Base-by-base conservation (phyloP, 2,888 invertebrate species). In the Oeneis ivallda region DNA sequence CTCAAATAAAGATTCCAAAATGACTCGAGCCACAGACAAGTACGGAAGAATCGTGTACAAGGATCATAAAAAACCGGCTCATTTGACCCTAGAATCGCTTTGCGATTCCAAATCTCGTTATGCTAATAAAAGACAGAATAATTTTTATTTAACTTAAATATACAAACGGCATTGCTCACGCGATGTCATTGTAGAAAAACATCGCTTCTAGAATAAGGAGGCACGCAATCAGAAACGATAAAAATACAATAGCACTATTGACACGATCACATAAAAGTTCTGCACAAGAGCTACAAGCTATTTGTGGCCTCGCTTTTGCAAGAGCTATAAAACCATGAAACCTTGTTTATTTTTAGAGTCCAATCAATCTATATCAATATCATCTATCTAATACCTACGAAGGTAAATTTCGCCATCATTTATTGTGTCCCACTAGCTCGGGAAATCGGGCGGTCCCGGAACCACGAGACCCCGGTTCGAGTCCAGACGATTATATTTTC, bases 141-240 rank as follows among this genome's bases (percentile, higher is more conserved):
- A 61, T 65, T 64, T 71, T 63, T 59, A 34, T 62, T 63, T 49
- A 26, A 58, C 17, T 66, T 41, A 63, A 63, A 54, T 77, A 83
- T 81, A 79, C 79, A 78, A 81, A 82, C 78, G 78, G 76, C 75
- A 76, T 74, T 82, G 77, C 71, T 79, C 85, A 85, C 84, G 86
- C 87, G 79, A 87, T 72, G 77, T 75, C 80, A 75, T 80, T 78
- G 75, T 41, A 41, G 78, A 75, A 79, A 80, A 81, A 78, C 76
- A 75, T 75, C 76, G 72, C 71, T 73, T 72, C 75, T 76, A 66
- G 62, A 70, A 71, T 68, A 69, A 68, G 61, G 64, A 66, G 63
- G 54, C 87, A 87, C 85, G 86, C 86, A 82, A 87, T 75, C 75
- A 59, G 39, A 64, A 69, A 67, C 71, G 67, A 79, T 78, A 79